Conservation (phyloP, 2,888 invertebrate species). For the Cetonia aurata region DNA sequence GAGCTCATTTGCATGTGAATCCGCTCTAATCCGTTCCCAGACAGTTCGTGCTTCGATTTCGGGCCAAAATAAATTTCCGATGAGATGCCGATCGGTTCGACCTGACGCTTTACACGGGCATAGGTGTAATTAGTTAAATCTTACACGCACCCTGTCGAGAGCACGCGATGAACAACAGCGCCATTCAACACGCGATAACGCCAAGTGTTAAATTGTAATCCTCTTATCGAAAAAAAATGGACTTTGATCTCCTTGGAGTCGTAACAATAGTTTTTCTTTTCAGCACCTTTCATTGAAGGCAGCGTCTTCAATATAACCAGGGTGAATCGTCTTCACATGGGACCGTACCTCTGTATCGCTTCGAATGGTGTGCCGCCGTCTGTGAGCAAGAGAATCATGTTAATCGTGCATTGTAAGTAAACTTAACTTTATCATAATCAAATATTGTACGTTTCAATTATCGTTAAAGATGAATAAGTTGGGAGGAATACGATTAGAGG, state of each 20-base stretch:
- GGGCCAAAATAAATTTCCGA: conserved; percentile 50
- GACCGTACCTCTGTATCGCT: conserved; percentile 83
- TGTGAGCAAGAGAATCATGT: conserved; percentile 88
- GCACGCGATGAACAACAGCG: conserved; percentile 35
- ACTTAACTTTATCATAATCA: background rate
- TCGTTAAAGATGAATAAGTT: too few species aligned
- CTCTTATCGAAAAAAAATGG: conserved; percentile 8
- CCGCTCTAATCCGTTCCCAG: conserved; percentile 8
- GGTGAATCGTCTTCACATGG: conserved; percentile 82
- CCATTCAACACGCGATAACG: conserved; percentile 32
- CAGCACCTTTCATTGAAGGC: conserved; percentile 77
- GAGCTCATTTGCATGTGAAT: conserved; percentile 32
- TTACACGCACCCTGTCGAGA: conserved; percentile 46
- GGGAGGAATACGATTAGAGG: too few species aligned
- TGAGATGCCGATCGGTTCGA: conserved; percentile 40
- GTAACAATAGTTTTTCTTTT: conserved; percentile 51
- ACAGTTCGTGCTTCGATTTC: conserved; percentile 27
- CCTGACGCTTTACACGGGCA: conserved; percentile 51
- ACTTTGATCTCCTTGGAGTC: conserved; percentile 4
- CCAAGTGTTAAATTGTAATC: conserved; percentile 39
- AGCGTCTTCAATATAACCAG: conserved; percentile 76
- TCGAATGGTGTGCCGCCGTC: conserved; percentile 88
- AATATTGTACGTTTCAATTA: background rate
- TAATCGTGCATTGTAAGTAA: conserved; percentile 83
- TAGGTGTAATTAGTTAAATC: conserved; percentile 52